Evolutionary conservation across 1,140 invertebrate species (phyloP), one percentile per base, ranked within the genome.

Genomic region (Drosophila pectinifera): DNA sequence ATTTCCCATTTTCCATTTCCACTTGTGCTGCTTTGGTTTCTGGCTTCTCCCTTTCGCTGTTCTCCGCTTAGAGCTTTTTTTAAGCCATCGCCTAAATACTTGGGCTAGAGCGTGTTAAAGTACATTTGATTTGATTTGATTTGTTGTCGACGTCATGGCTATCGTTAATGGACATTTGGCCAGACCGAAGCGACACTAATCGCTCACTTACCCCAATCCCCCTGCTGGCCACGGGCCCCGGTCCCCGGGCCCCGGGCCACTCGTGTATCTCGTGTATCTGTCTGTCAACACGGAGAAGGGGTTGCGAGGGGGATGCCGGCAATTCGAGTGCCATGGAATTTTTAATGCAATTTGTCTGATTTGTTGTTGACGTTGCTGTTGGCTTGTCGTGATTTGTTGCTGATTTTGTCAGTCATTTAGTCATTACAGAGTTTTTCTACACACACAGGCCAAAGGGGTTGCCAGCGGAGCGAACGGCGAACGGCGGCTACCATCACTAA

Each of bases 331-430:
- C 77, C 80, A 90, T 79, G 82, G 84, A 83, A 89, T 89, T 89
- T 89, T 89, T 89, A 89, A 89, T 89, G 84, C 84, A 89, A 90
- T 89, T 89, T 89, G 84, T 90, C 84, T 89, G 84, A 89, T 89
- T 89, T 90, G 84, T 90, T 90, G 84, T 89, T 84, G 80, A 89
- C 84, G 75, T 65, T 78, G 74, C 67, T 89, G 76, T 84, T 89
- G 80, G 75, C 65, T 73, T 72, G 84, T 78, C 84, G 84, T 90
- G 84, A 89, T 89, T 89, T 89, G 85, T 89, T 89, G 84, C 84
- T 89, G 84, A 89, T 89, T 89, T 89, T 90, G 85, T 89, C 75
- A 78, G 76, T 78, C 84, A 84, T 89, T 89, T 80, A 89, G 84
- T 88, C 84, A 89, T 85, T 83, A 84, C 80, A 85, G 62, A 59